Conservation (phyloP, 2,797 vertebrate species). For the Arremon aurantiirostris region DNA sequence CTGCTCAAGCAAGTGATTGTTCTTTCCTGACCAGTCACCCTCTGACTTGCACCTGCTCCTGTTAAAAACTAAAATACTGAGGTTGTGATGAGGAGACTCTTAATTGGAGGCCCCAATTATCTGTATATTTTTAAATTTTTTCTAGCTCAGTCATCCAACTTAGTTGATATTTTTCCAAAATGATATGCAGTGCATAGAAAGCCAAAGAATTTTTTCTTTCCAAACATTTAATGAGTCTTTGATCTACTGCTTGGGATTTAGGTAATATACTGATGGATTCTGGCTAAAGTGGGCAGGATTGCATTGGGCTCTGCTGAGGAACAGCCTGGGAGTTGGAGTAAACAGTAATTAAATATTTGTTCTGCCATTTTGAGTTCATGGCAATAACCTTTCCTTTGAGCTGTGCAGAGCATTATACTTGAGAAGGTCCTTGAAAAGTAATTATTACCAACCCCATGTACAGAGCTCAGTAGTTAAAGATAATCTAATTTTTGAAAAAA, state of each 20-base stretch:
- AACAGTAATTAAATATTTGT: not conserved
- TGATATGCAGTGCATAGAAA: not conserved
- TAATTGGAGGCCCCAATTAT: not conserved
- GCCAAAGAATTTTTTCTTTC: not conserved
- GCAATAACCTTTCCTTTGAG: not conserved
- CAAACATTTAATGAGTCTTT: not conserved
- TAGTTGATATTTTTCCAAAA: not conserved
- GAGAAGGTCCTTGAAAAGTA: not conserved
- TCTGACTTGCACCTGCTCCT: not conserved
- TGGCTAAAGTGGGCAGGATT: not conserved
- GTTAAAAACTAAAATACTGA: not conserved
- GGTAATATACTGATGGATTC: not conserved
- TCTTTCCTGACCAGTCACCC: not conserved
- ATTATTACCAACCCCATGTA: not conserved
- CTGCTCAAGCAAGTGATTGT: not conserved
- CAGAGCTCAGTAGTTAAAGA: not conserved
- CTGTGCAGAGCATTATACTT: not conserved
- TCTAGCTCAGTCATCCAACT: not conserved
- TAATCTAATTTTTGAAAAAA: not conserved
- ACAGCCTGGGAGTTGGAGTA: not conserved
- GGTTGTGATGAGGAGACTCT: not conserved
- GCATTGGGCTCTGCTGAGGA: not conserved
- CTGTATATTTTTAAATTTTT: not conserved
- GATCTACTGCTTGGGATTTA: not conserved
- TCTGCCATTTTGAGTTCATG: not conserved